These are phyloP conservation scores for Drosophila dunni DNA, from an alignment of 1,140 invertebrate genomes.

Conservation along the genomic window DNA sequence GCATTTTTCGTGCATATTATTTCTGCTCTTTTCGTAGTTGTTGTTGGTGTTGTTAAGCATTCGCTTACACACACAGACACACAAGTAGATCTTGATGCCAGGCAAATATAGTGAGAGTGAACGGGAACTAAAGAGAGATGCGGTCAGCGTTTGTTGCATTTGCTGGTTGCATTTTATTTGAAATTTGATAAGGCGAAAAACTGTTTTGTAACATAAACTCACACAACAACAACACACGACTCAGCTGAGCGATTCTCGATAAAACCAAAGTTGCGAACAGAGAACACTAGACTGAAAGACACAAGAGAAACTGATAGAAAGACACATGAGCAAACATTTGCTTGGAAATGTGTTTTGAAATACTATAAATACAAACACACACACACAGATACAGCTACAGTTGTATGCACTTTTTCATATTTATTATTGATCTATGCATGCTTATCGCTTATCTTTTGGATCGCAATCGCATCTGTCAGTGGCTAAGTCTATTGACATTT, in stretches of 20 bases:
- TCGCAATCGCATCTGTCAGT: conserved; percentile 20
- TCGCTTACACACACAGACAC: not conserved
- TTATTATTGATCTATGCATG: conserved; percentile 36
- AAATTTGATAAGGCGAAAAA: conserved; percentile 70
- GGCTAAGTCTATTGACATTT: conserved; percentile 25
- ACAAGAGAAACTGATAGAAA: conserved; percentile 38
- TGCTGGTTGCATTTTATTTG: conserved; percentile 69
- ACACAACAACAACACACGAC: conserved; percentile 5
- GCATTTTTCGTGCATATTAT: conserved; percentile 50
- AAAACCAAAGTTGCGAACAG: conserved; percentile 32
- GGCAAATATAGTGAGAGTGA: conserved; percentile 1
- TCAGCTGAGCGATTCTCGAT: conserved; percentile 57
- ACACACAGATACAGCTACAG: not conserved
- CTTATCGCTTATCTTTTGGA: conserved; percentile 32
- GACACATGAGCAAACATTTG: conserved; percentile 43
- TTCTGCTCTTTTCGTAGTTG: conserved; percentile 12
- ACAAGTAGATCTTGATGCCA: not conserved
- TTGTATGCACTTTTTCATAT: conserved; percentile 30
- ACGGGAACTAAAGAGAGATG: not conserved
- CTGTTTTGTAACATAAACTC: conserved; percentile 55
- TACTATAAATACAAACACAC: not conserved
- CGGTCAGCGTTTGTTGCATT: conserved; percentile 26
- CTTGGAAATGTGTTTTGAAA: conserved; percentile 45
- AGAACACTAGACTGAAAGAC: conserved; percentile 10
- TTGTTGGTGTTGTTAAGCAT: not conserved